These are phyloP conservation scores for Hipposideros armiger DNA, from an alignment of 2,113 vertebrate species.

Conservation along the genomic window DNA sequence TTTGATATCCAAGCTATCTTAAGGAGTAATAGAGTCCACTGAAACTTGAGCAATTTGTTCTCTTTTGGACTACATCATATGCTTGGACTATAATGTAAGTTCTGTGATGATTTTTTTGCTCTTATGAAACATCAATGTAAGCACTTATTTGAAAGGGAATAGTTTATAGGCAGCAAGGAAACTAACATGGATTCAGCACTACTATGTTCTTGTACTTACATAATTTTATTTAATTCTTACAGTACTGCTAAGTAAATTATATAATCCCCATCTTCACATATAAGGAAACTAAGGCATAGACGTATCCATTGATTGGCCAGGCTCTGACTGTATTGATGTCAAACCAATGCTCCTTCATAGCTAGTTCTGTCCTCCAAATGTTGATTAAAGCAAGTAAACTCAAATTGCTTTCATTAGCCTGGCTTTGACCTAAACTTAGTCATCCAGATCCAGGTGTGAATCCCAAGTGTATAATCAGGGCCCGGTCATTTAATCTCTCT, in stretches of 20 bases:
- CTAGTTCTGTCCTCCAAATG: neutral
- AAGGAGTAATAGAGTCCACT: neutral
- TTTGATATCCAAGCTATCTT: neutral
- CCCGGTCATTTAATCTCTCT: neutral
- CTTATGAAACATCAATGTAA: neutral
- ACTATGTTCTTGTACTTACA: neutral
- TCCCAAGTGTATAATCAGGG: neutral
- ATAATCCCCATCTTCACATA: neutral
- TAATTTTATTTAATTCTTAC: conserved; percentile 34
- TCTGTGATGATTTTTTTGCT: neutral
- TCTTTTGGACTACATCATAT: neutral
- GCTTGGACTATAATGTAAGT: conserved; percentile 3
- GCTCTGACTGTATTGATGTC: neutral
- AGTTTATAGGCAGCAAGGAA: conserved; percentile 53
- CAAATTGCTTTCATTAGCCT: neutral
- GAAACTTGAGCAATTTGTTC: conserved; percentile 11
- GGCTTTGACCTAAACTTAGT: neutral
- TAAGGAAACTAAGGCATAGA: neutral
- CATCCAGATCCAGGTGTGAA: neutral
- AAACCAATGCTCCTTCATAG: neutral
- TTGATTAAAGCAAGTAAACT: neutral
- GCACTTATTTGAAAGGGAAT: conserved; percentile 54
- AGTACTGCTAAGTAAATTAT: neutral
- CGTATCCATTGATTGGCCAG: neutral
- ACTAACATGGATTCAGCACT: neutral